These are phyloP conservation scores for Tachysurus vachellii DNA, from an alignment of 2,113 vertebrate genomes.

Conservation along the genomic window DNA sequence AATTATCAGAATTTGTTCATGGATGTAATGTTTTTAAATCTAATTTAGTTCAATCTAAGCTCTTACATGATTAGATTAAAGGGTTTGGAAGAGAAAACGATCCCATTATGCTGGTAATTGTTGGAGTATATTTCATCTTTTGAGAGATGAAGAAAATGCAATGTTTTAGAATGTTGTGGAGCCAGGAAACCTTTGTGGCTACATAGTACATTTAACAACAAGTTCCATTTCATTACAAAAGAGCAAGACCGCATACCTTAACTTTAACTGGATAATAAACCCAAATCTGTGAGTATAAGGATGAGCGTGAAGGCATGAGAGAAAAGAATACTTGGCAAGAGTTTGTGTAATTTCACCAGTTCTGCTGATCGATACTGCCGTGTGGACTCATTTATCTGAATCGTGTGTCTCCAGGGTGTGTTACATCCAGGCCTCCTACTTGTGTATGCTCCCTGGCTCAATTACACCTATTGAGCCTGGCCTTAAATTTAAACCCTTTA, in stretches of 20 bases:
- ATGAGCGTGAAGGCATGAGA: conserved; percentile 24
- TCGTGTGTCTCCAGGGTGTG: neutral
- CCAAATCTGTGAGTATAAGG: conserved; percentile 14
- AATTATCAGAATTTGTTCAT: neutral
- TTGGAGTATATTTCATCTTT: neutral
- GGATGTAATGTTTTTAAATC: neutral
- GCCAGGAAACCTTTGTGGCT: neutral
- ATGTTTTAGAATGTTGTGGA: conserved; percentile 44
- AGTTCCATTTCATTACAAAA: conserved; percentile 23
- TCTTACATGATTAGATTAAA: neutral
- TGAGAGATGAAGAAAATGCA: neutral
- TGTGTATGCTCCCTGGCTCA: neutral
- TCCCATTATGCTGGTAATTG: neutral
- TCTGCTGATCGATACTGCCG: neutral
- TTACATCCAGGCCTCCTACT: neutral
- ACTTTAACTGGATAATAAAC: conserved; percentile 29
- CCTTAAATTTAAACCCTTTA: neutral
- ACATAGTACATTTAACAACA: conserved; percentile 37
- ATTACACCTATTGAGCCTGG: neutral
- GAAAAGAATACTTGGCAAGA: conserved; percentile 16
- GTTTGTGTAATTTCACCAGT: neutral
- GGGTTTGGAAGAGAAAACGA: neutral
- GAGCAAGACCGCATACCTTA: conserved; percentile 2
- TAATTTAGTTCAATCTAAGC: neutral
- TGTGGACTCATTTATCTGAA: conserved; percentile 25